Evolutionary conservation across 2,113 vertebrate species (phyloP), one percentile per base, ranked within the genome.

Genomic region (Nycticorax nycticorax): DNA sequence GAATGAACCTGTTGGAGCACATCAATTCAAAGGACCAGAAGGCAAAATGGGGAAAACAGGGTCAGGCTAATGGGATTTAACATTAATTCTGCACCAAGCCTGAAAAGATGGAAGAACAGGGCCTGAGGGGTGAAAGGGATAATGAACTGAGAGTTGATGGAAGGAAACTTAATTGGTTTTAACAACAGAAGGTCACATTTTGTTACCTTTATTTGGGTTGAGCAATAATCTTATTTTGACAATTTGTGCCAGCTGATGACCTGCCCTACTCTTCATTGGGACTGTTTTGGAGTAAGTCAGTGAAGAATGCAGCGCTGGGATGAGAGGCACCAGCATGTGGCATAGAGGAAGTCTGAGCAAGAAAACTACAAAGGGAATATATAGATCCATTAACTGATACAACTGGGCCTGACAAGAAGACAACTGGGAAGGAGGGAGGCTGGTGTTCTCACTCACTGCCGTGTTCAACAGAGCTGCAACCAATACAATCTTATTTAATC

Each of bases 11-110:
- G 93, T 92, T 48, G 0, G 45, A 90, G 92, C 3, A 2, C 33
- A 93, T 92, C 78, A 93, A 5, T 41, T 21, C 91, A 64, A 47
- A 82, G 67, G 53, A 41, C 71, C 88, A 94, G 89, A 85, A 88
- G 88, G 92, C 87, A 94, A 88, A 93, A 56, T 7, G 11, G 62
- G 87, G 73, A 85, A 92, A 95, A 95, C 0, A 1, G 88, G 81
- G 93, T 94, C 93, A 96, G 74, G 67, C 93, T 96, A 95, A 96
- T 95, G 74, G 96, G 85, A 94, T 96, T 96, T 77, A 96, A 85
- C 71, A 66, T 85, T 76, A 92, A 91, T 96, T 96, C 88, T 79
- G 82, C 67, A 94, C 53, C 87, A 48, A 79, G 45, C 6, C 85
- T 73, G 62, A 73, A 94, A 97, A 93, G 74, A 94, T 79, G 87